Percentiles rank a stretch among this genome's conserved stretches.
Evolutionary conservation across 2,113 vertebrate species (phyloP).

Genomic region (Montifringilla adamsi): DNA sequence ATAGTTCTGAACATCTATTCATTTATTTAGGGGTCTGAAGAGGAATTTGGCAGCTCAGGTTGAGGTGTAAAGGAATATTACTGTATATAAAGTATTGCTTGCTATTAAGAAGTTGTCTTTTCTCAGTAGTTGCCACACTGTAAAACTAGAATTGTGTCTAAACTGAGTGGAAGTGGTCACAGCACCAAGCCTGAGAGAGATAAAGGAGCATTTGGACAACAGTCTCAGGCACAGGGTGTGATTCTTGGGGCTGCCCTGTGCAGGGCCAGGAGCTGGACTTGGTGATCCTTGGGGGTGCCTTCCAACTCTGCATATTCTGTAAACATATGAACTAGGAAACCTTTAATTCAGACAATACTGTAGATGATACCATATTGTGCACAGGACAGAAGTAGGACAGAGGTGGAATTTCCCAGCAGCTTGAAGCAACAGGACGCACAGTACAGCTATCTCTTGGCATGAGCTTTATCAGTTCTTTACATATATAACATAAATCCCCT

Average conservation of each 20-base stretch:
- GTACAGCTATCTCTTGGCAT: neutral
- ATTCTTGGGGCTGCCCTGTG: neutral
- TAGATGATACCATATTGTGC: neutral
- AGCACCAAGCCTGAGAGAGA: neutral
- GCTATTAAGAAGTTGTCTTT: neutral
- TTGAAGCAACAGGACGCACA: neutral
- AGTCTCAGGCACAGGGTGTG: neutral
- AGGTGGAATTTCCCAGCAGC: neutral
- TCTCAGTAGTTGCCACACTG: neutral
- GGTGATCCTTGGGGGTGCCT: neutral
- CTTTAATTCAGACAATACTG: neutral
- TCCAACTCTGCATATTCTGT: neutral
- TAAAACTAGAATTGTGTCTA: neutral
- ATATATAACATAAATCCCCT: neutral
- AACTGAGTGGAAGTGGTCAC: neutral
- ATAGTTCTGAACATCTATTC: neutral
- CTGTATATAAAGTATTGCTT: neutral
- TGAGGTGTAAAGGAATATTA: neutral
- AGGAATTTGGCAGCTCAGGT: neutral
- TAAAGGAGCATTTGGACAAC: neutral
- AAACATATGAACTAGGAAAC: neutral
- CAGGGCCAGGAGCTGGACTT: neutral
- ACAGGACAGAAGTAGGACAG: neutral
- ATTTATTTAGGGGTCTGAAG: neutral
- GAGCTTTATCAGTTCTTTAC: neutral